phyloP scores from a whole-genome alignment of 2,888 invertebrate species.

The Tanytarsus gracilentus region DNA sequence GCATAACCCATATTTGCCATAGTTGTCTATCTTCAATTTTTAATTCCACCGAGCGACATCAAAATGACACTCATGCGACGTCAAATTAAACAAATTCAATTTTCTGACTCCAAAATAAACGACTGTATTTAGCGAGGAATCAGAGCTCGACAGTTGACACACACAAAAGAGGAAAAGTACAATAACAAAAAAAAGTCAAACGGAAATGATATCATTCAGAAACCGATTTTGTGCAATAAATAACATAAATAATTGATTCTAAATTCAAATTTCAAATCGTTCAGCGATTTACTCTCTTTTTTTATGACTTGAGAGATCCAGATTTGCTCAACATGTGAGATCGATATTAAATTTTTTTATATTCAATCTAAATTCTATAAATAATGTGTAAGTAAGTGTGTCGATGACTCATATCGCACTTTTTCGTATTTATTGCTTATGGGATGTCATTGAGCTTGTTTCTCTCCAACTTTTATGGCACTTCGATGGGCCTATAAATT shows the following conservation, averaged over 20 bases:
- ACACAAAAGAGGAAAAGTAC: background rate
- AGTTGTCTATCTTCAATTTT: too few species aligned
- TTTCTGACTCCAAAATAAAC: too few species aligned
- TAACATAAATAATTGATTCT: conserved; percentile 23
- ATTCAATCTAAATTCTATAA: too few species aligned
- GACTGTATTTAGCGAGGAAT: too few species aligned
- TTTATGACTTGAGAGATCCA: conserved; percentile 11
- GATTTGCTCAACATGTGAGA: background rate
- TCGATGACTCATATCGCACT: conserved; percentile 5
- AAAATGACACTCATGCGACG: too few species aligned
- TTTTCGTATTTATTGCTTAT: background rate
- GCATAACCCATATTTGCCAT: too few species aligned
- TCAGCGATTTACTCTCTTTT: background rate
- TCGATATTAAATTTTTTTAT: too few species aligned
- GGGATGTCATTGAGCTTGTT: conserved; percentile 1
- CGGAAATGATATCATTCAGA: conserved; percentile 24
- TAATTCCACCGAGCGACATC: too few species aligned
- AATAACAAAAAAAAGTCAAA: background rate
- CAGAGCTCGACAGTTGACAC: too few species aligned
- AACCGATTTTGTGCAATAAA: background rate
- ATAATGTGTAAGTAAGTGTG: too few species aligned
- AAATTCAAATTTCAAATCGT: conserved; percentile 24
- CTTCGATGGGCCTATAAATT: conserved; percentile 20
- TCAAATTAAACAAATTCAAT: too few species aligned
- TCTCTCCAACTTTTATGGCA: conserved; percentile 13